phyloP scores from a whole-genome alignment of 2,888 invertebrate species.

The Poecilobothrus nobilitatus region DNA sequence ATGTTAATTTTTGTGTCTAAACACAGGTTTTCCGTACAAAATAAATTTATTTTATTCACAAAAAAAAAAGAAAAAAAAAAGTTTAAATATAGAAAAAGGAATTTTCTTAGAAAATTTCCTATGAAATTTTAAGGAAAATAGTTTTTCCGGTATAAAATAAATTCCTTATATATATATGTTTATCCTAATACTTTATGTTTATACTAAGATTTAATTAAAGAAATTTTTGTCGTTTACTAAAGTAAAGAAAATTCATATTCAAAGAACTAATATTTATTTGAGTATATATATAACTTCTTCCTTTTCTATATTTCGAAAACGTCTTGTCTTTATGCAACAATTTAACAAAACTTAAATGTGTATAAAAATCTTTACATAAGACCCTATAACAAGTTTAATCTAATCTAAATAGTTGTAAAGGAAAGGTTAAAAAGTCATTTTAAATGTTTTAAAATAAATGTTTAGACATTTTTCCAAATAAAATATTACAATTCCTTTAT shows the following conservation, averaged over 20 bases:
- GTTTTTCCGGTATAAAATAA: constrained; percentile 1
- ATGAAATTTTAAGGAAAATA: background rate
- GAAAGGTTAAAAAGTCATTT: background rate
- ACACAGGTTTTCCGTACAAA: constrained; percentile 1
- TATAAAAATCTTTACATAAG: background rate
- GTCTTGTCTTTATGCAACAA: background rate
- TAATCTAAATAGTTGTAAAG: background rate
- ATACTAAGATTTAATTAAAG: too few relatives aligned
- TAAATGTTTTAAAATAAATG: background rate
- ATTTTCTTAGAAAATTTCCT: background rate
- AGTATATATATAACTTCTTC: background rate
- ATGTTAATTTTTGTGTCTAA: background rate
- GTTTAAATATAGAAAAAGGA: too few relatives aligned
- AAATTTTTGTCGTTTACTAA: too few relatives aligned
- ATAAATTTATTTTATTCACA: background rate
- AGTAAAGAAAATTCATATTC: too few relatives aligned
- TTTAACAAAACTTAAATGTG: background rate
- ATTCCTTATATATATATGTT: background rate
- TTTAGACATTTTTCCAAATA: too few relatives aligned
- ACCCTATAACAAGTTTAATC: too few relatives aligned
- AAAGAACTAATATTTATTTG: too few relatives aligned
- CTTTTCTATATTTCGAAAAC: background rate
- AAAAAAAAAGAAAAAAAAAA: too few relatives aligned
- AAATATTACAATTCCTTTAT: too few relatives aligned
- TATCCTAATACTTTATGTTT: too few relatives aligned